These are phyloP conservation scores for Peribatodes rhomboidaria DNA, from an alignment of 2,888 invertebrate species.

Conservation along the genomic window DNA sequence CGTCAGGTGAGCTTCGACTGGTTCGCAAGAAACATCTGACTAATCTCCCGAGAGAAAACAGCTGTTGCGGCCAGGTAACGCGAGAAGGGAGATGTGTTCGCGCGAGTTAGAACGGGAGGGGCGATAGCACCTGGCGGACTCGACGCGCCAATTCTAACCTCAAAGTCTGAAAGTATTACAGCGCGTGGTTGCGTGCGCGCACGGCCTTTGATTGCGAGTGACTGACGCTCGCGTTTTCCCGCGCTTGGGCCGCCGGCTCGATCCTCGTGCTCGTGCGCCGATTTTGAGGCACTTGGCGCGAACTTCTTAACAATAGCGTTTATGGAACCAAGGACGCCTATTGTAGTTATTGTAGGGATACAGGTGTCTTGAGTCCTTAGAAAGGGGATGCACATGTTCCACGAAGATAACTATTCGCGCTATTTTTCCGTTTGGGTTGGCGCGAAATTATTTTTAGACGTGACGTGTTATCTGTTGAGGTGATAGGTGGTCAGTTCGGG, in stretches of 20 bases:
- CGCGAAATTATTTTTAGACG: constrained; percentile 56
- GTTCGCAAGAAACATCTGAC: constrained; percentile 85
- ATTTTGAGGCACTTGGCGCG: constrained; percentile 84
- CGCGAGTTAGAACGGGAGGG: constrained; percentile 70
- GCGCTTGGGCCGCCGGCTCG: constrained; percentile 59
- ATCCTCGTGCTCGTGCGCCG: constrained; percentile 73
- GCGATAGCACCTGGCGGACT: constrained; percentile 78
- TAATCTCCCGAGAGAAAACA: constrained; percentile 86
- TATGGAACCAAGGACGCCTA: constrained; percentile 83
- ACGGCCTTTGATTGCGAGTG: constrained; percentile 66
- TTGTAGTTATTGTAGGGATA: constrained; percentile 66
- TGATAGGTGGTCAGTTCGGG: constrained; percentile 58
- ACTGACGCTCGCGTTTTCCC: constrained; percentile 77
- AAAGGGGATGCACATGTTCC: constrained; percentile 67
- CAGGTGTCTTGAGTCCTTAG: constrained; percentile 71
- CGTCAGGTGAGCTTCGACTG: constrained; percentile 82
- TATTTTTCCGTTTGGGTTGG: constrained; percentile 45
- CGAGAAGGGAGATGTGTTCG: constrained; percentile 62
- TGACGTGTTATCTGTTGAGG: constrained; percentile 61
- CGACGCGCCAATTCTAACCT: constrained; percentile 85
- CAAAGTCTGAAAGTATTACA: constrained; percentile 53
- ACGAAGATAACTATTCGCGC: constrained; percentile 32
- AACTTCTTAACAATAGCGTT: constrained; percentile 76
- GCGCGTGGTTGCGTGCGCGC: constrained; percentile 69
- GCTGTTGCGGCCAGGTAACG: constrained; percentile 80